Evolutionary conservation across 2,888 invertebrate genomes (phyloP).

Genomic region (Conomelus anceps): DNA sequence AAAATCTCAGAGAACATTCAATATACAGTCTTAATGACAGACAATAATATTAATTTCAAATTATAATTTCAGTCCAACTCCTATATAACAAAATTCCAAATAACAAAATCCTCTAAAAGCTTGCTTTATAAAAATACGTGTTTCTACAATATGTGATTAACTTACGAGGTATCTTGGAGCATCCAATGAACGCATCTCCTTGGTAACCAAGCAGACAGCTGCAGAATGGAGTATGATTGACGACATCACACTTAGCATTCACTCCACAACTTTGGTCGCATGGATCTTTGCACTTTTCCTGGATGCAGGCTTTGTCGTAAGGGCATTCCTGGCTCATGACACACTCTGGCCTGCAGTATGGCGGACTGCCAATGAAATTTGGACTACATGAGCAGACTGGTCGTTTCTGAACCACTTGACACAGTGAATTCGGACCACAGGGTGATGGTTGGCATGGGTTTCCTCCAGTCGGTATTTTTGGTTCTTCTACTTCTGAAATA

Average conservation of each 20-base stretch:
- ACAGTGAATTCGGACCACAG: slow-evolving; percentile 76
- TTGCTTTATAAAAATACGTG: too few relatives aligned
- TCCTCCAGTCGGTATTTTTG: slow-evolving; percentile 40
- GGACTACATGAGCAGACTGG: slow-evolving; percentile 48
- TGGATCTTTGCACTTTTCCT: slow-evolving; percentile 76
- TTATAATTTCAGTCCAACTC: too few relatives aligned
- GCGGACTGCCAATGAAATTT: slow-evolving; percentile 74
- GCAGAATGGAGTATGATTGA: slow-evolving; percentile 74
- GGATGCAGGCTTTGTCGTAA: slow-evolving; percentile 67
- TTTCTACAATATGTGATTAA: background rate
- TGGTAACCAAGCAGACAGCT: slow-evolving; percentile 68
- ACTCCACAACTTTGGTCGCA: slow-evolving; percentile 68
- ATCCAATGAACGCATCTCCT: slow-evolving; percentile 80
- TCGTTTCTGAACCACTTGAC: slow-evolving; percentile 69
- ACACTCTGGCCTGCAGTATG: slow-evolving; percentile 76
- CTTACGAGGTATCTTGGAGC: slow-evolving; percentile 52
- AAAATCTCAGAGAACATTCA: too few relatives aligned
- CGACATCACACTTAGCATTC: slow-evolving; percentile 71
- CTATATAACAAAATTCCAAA: too few relatives aligned
- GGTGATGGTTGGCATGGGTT: slow-evolving; percentile 46
- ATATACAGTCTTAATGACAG: too few relatives aligned
- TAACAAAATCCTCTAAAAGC: too few relatives aligned
- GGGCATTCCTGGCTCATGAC: slow-evolving; percentile 76
- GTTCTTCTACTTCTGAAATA: slow-evolving; percentile 36
- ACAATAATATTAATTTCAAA: too few relatives aligned